phyloP scores from a whole-genome alignment of 2,113 vertebrate genomes.

The Ascaphus truei region DNA sequence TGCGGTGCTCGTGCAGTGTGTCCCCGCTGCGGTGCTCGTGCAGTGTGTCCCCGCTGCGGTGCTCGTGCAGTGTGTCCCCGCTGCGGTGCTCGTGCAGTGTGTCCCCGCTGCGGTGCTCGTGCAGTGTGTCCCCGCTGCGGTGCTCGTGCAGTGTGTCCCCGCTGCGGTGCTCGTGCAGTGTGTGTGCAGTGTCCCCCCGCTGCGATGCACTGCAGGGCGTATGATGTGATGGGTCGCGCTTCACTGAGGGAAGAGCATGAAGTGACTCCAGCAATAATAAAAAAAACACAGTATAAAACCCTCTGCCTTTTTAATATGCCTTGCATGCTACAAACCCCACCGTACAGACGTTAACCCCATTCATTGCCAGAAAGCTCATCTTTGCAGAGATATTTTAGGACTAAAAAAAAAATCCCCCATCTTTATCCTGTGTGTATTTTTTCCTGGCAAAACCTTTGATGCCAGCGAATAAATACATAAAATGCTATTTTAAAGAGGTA shows the following conservation, averaged over 20 bases:
- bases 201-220: constrained; percentile 16
- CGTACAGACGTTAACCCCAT: not conserved
- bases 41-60: constrained; percentile 31
- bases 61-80: constrained; percentile 33
- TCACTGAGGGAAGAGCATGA: constrained; percentile 33
- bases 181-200: too few species aligned
- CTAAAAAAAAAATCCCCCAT: too few species aligned
- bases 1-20: constrained; percentile 30
- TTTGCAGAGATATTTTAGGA: too few species aligned
- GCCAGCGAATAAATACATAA: too few species aligned
- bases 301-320: constrained; percentile 1
- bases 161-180: constrained; percentile 30
- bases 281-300: constrained; percentile 16
- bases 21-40: constrained; percentile 29
- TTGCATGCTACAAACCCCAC: not conserved
- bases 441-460: too few species aligned
- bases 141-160: constrained; percentile 33
- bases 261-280: constrained; percentile 7
- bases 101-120: constrained; percentile 32
- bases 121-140: constrained; percentile 30
- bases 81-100: constrained; percentile 28
- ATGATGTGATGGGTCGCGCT: constrained; percentile 38
- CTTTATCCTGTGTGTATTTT: too few species aligned
- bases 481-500: too few species aligned
- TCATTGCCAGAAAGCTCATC: not conserved